Evolutionary conservation across 2,797 vertebrate species (phyloP).

Genomic region (Onychomys arenicola): DNA sequence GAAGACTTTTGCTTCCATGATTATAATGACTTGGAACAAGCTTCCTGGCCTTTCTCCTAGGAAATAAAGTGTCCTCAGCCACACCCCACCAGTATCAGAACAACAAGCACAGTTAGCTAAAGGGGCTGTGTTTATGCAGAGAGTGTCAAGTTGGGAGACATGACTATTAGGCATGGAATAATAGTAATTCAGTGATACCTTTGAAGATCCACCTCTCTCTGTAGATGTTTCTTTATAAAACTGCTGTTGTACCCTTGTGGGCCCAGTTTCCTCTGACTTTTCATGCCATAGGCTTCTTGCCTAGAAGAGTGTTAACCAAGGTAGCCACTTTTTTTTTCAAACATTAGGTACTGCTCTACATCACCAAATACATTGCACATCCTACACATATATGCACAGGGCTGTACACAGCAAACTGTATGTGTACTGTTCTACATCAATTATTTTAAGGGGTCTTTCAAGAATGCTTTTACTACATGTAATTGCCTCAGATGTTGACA

Average conservation of each 20-base stretch:
- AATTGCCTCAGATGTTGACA: constrained; percentile 34
- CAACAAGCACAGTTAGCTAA: not conserved
- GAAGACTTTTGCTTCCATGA: not conserved
- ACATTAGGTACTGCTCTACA: not conserved
- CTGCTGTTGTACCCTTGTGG: not conserved
- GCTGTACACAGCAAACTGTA: not conserved
- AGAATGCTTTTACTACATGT: constrained; percentile 23
- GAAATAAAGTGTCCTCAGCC: not conserved
- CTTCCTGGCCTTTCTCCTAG: not conserved
- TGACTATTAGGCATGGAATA: not conserved
- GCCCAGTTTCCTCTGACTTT: not conserved
- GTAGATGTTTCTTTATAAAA: not conserved
- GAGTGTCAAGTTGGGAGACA: not conserved
- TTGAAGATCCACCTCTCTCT: not conserved
- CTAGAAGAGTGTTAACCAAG: not conserved
- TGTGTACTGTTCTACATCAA: not conserved
- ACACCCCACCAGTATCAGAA: not conserved
- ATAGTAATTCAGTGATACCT: not conserved
- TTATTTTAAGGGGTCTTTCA: constrained; percentile 55
- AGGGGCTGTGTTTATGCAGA: constrained; percentile 30
- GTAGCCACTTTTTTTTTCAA: not conserved
- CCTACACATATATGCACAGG: not conserved
- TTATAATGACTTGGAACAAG: constrained; percentile 26
- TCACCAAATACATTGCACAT: not conserved
- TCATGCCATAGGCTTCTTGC: not conserved